Base-by-base conservation (phyloP, 2,888 invertebrate genomes). In the Microctonus aethiopoides region DNA sequence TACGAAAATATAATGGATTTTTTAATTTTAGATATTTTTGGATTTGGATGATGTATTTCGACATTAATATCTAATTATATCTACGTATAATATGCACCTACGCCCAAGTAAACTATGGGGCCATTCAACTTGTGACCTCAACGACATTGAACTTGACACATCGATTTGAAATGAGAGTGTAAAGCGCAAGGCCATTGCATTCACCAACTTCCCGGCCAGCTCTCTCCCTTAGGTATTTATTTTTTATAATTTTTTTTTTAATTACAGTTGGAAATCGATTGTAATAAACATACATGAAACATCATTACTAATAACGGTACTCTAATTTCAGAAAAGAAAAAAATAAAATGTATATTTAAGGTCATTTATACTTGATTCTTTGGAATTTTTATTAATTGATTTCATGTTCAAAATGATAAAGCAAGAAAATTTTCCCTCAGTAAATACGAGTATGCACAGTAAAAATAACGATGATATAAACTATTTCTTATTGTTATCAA, bases 111-210 rank as follows among this genome's bases (percentile, higher is more conserved):
- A 6, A 29, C 22, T 16, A 13, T 24, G 64, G 56, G 73, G 75
- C 72, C 74, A 72, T 74, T 76, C 75, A 76, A 76, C 76, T 73
- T 74, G 72, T 74, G 74, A 74, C 72, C 74, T 74, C 72, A 75
- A 72, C 72, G 75, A 74, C 75, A 77, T 77, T 77, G 76, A 77
- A 77, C 76, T 77, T 77, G 72, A 59, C 67, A 66, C 72, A 74
- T 73, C 73, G 74, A 70, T 70, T 66, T 24, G 39, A 69, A 57
- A 39, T 20, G 22, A 52, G 46, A 57, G 29, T 34, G 32, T 46
- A 36, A 61, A 41, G 36, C 41, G 29, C 60, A 65, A 60, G 36
- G 41, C 51, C 36, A 61, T n/a, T 41, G 24, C 26, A 34, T 60
- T 26, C 36, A 39, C 56, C 36, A 64, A 69, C 46, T 65, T 61